Evolutionary conservation across 2,797 vertebrate species (phyloP).

Genomic region (Enteromius viviparus): DNA sequence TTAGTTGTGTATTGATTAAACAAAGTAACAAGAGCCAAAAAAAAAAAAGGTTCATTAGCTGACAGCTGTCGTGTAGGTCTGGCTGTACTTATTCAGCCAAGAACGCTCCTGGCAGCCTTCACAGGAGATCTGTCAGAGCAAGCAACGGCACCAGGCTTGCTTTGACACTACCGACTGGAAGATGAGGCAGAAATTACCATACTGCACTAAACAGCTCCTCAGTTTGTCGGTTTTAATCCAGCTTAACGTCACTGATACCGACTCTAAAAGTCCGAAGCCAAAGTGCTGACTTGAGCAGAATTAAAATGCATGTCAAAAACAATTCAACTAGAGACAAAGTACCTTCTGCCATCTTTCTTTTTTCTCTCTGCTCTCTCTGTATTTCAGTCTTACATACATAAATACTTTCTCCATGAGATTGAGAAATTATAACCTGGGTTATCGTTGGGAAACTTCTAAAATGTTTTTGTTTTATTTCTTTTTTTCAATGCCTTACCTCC

Average conservation of each 20-base stretch:
- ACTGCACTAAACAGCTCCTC: conserved; percentile 52
- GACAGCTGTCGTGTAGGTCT: conserved; percentile 47
- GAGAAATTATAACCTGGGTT: background rate
- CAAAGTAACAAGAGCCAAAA: conserved; percentile 18
- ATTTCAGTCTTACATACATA: background rate
- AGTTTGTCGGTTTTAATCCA: conserved; percentile 62
- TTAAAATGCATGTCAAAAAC: conserved; percentile 46
- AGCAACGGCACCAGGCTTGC: conserved; percentile 19
- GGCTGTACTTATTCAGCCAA: conserved; percentile 37
- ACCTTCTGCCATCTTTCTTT: background rate
- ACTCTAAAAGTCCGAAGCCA: background rate
- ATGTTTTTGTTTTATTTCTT: background rate
- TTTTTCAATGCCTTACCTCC: background rate
- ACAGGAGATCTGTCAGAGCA: conserved; percentile 31
- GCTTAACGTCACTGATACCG: conserved; percentile 22
- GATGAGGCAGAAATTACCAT: conserved; percentile 51
- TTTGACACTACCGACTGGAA: background rate
- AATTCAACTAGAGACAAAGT: conserved; percentile 39
- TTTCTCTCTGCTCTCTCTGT: conserved; percentile 33
- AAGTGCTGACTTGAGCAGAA: conserved; percentile 41
- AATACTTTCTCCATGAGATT: conserved; percentile 1
- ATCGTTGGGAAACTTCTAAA: background rate
- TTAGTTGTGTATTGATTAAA: conserved; percentile 30
- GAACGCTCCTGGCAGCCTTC: conserved; percentile 29
- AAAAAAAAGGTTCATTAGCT: background rate